Evolutionary conservation across 2,888 invertebrate species (phyloP), one percentile per base, ranked within the genome.

Genomic region (Leucophora obtusa): DNA sequence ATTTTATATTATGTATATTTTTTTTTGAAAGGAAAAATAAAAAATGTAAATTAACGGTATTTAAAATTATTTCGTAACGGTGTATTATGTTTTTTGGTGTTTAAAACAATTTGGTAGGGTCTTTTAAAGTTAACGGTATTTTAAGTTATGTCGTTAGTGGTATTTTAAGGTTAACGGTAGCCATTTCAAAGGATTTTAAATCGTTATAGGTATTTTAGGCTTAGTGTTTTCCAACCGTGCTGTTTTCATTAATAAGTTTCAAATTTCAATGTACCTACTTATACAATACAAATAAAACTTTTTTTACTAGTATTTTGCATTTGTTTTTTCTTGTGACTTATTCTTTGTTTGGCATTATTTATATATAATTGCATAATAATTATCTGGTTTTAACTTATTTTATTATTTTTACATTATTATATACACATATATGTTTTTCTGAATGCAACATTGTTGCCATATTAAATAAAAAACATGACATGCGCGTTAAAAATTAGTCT

Each of bases 401-500:
- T 58, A 11, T 38, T 71, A 1, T 17, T 14, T 21, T 9, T 56
- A 73, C 14, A 38, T 51, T 59, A 17, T 51, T 58, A 33, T 24
- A 4, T n/a, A n/a, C n/a, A n/a, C n/a, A n/a, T n/a, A n/a, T 14
- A 1, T 54, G 24, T 24, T 24, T 7, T 18, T 50, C 14, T 56
- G 50, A 21, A 63, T 66, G 63, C 72, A 80, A 76, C 72, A 76
- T 69, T 80, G 72, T 80, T 72, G 72, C 54, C 71, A 18, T 47
- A 58, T 47, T 51, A 7, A 63, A 33, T 63, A 33, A 28, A 15
- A 63, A 33, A 51, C 17, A 50, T 76, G 76, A 75, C 76, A 80
- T 80, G 80, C 80, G 80, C 80, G 60, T 80, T 80, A 58, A 76
- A 58, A 76, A 80, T 75, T 76, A 72, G 47, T 70, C 63, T 75